A percentile compares a stretch with the other conserved stretches of the same genome.
phyloP scores from a whole-genome alignment of 2,888 invertebrate species.

The Thymelicus sylvestris region DNA sequence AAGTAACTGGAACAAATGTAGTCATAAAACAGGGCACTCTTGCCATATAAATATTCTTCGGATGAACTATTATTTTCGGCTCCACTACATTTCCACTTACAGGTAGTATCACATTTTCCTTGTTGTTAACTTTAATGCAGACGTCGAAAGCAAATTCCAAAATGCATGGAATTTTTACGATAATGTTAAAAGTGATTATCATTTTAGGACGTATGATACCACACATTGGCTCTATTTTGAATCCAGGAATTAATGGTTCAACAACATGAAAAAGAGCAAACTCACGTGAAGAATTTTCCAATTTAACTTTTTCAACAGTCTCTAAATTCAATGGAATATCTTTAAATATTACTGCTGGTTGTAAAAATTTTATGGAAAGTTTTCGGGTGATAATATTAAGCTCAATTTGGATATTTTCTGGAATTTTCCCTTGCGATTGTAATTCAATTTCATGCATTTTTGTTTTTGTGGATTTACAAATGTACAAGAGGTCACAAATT shows the following conservation, averaged over 20 bases:
- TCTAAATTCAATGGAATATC: conserved; percentile 73
- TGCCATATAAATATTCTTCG: conserved; percentile 76
- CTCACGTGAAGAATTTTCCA: conserved; percentile 83
- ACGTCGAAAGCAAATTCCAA: conserved; percentile 72
- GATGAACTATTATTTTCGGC: conserved; percentile 78
- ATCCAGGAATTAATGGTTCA: conserved; percentile 74
- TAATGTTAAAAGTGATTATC: conserved; percentile 74
- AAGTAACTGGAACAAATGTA: conserved; percentile 67
- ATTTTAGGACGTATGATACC: conserved; percentile 82
- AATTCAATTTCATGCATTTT: conserved; percentile 71
- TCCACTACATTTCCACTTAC: conserved; percentile 78
- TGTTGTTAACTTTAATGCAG: conserved; percentile 72
- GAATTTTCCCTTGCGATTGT: conserved; percentile 51
- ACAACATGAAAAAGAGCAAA: conserved; percentile 78
- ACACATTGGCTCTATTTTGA: conserved; percentile 76
- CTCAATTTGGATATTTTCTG: conserved; percentile 60
- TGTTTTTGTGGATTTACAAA: conserved; percentile 66
- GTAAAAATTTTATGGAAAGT: conserved; percentile 71
- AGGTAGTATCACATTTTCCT: conserved; percentile 70
- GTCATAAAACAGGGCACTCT: conserved; percentile 75
- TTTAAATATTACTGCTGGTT: conserved; percentile 64
- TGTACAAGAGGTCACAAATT: conserved; percentile 68
- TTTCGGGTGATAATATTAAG: conserved; percentile 68
- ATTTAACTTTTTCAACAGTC: conserved; percentile 69
- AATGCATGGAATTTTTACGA: conserved; percentile 70